Evolutionary conservation across 1,140 invertebrate genomes (phyloP), one percentile per base, ranked within the genome.

Genomic region (Penaeus vannamei): DNA sequence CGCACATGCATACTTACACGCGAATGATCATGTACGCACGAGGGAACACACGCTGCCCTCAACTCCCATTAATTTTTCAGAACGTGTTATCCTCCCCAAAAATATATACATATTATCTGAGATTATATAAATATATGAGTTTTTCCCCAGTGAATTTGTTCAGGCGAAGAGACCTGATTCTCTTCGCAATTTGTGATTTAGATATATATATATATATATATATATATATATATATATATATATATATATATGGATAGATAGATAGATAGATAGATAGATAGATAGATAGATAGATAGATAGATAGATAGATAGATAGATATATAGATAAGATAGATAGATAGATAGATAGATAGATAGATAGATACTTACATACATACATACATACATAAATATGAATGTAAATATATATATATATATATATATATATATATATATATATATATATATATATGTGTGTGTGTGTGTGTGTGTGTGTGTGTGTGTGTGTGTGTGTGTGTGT

Each of bases 171-270:
- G 10, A 17, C 53, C 53, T 53, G 53, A 53, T 53, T 53, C 2
- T 53, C 53, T 53, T 53, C 53, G 53, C 17, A 53, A 53, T 53
- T 12, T 17, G 17, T 53, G 17, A 76, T 26, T 32, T 76, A 32
- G 32, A 76, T 76, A 76, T 76, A 76, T n/a, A 76, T 76, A 76
- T 76, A 76, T 26, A 76, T 76, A 76, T 76, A 76, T 76, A 36
- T 32, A 76, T n/a, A 76, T 76, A 76, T 76, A 76, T 26, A 76
- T 76, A 76, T 76, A 76, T 76, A 76, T 76, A 76, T n/a, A 76
- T 76, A 76, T 76, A 36, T 32, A 76, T 76, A 76, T 76, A 76
- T 76, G n/a, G 2, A n/a, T n/a, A 72, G 17, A 72, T 72, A 72
- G 17, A 72, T 46, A 46, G 3, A 46, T 46, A 46, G 3, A 46